Evolutionary conservation across 2,797 vertebrate genomes (phyloP).

Genomic region (Crenuchus spilurus): DNA sequence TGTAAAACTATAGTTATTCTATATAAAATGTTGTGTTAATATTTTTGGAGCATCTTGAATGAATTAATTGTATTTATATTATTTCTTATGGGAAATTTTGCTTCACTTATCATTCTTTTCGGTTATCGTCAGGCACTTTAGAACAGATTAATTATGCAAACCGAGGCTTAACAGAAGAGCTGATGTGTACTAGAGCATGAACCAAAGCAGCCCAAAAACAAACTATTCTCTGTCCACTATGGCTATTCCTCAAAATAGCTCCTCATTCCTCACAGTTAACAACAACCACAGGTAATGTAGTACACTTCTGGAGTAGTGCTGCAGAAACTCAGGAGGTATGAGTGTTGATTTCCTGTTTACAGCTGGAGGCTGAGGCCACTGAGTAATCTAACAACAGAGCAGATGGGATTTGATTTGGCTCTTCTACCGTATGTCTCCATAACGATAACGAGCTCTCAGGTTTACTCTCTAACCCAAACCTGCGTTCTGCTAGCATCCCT

Average conservation of each 20-base stretch:
- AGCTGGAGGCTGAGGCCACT: constrained; percentile 29
- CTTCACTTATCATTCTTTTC: no score
- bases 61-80: no score
- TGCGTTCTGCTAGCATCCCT: constrained; percentile 43
- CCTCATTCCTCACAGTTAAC: no score
- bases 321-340: constrained; percentile 2
- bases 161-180: no score
- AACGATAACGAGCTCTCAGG: constrained; percentile 52
- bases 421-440: constrained; percentile 48
- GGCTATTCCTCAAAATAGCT: not conserved
- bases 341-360: constrained; percentile 35
- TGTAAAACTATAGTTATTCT: no score
- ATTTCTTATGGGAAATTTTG: no score
- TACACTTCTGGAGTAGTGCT: not conserved
- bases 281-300: not conserved
- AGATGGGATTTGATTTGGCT: constrained; percentile 56
- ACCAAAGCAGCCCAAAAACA: not conserved
- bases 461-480: constrained; percentile 54
- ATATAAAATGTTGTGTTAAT: no score
- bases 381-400: constrained; percentile 47
- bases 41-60: no score
- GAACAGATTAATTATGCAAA: no score
- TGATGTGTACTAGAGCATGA: constrained; percentile 5
- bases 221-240: not conserved
- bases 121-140: no score